phyloP scores from a whole-genome alignment of 2,888 invertebrate genomes.

The Meiosimyza decipiens region DNA sequence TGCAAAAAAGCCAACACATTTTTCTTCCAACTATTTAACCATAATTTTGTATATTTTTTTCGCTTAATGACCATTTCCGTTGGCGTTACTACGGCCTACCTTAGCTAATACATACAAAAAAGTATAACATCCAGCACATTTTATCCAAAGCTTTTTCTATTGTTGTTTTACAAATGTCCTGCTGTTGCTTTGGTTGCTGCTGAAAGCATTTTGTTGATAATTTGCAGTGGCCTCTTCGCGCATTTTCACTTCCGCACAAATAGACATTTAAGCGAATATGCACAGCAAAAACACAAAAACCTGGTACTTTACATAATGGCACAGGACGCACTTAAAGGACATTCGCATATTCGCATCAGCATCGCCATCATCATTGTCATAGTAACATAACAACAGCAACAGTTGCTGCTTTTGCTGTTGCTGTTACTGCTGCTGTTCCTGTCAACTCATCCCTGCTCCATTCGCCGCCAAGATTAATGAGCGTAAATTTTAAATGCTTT shows the following conservation, averaged over 20 bases:
- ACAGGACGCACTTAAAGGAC: conserved; percentile 1
- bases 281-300: not conserved
- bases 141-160: no score
- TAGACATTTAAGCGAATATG: conserved; percentile 21
- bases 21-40: no score
- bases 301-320: no score
- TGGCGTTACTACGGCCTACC: no score
- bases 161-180: no score
- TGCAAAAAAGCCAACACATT: no score
- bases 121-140: no score
- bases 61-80: no score
- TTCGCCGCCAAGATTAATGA: conserved; percentile 40
- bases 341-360: conserved; percentile 9
- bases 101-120: no score
- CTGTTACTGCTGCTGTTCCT: not conserved
- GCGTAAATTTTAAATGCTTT: conserved; percentile 38
- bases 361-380: not conserved
- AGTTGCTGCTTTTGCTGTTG: not conserved
- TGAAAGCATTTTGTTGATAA: conserved; percentile 19
- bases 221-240: conserved; percentile 32
- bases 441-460: conserved; percentile 4
- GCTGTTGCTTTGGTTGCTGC: conserved; percentile 2
- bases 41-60: no score
- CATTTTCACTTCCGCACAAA: conserved; percentile 32
- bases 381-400: not conserved